Evolutionary conservation across 2,888 invertebrate species (phyloP), one percentile per base, ranked within the genome.

Genomic region (Odontocolon sp.): DNA sequence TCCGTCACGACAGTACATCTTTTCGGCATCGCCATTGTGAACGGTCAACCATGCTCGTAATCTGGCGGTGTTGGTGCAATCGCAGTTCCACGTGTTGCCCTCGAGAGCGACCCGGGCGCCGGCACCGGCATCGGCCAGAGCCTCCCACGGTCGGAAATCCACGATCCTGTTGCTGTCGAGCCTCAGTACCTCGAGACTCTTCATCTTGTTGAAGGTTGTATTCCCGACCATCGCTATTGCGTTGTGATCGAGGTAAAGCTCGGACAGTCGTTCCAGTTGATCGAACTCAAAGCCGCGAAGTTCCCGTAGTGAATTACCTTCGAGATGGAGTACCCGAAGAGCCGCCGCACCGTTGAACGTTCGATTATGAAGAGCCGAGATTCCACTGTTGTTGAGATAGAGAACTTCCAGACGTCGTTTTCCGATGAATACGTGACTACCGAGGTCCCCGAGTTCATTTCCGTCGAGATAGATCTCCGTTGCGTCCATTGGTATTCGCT

Each of bases 401-500:
- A 96, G 92, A 83, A 94, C 94, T 91, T 95, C 94, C 80, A 96
- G 91, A 90, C 95, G 94, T 91, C 96, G 95, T 91, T 96, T 95
- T 78, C 96, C 96, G 88, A 97, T 95, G 91, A 97, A 96, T 88
- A 95, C 95, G 92, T 96, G 96, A 91, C 95, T 95, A 85, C 95
- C 94, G 80, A 97, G 92, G 86, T 95, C 94, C 82, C 94, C 94
- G 79, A 97, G 92, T 89, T 95, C 92, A 91, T 96, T 96, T 79
- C 96, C 96, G 90, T 96, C 96, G 86, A 97, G 92, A 91, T 95
- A 95, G 86, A 97, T 94, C 91, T 96, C 95, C 84, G 96, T 96
- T 84, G 96, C 96, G 91, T 96, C 96, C 96, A 97, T 96, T 76
- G 97, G 97, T 86, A 97, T 94, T 88, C 94, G 93, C 82, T 94